Evolutionary conservation across 1,140 invertebrate genomes (phyloP).

Genomic region (Bicyclus anynana): DNA sequence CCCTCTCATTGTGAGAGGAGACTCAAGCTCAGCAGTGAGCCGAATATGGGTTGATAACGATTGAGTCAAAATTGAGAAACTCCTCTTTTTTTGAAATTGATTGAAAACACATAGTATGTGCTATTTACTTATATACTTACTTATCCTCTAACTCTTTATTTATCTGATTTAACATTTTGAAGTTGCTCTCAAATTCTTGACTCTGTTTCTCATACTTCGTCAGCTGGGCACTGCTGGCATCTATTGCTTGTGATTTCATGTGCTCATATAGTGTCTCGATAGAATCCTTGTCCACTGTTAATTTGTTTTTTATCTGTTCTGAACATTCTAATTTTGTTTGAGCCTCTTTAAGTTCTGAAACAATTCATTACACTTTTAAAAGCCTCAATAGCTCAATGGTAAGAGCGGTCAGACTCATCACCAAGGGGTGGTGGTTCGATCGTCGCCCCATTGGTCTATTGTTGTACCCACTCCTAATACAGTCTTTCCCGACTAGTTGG

Average conservation of each 20-base stretch:
- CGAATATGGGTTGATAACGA: no score
- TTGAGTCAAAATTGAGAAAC: no score
- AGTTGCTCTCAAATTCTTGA: constrained; percentile 35
- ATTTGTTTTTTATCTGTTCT: constrained; percentile 33
- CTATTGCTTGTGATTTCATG: constrained; percentile 37
- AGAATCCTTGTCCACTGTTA: constrained; percentile 40
- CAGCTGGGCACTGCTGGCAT: constrained; percentile 32
- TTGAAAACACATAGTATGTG: no score
- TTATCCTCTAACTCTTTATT: constrained; percentile 52
- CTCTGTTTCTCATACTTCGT: constrained; percentile 39
- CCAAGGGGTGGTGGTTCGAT: no score
- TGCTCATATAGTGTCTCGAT: constrained; percentile 38
- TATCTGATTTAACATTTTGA: constrained; percentile 32
- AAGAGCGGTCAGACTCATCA: no score
- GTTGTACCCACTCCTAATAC: no score
- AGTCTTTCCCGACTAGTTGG: no score
- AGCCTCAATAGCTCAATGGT: no score
- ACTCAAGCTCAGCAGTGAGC: no score
- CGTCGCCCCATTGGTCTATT: no score
- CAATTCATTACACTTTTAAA: neutral
- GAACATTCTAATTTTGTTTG: constrained; percentile 37
- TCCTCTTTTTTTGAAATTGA: no score
- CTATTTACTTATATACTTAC: constrained; percentile 28
- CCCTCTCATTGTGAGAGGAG: no score
- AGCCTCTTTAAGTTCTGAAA: constrained; percentile 38